Conservation (phyloP, 2,113 vertebrate genomes). For the Bos indicus region DNA sequence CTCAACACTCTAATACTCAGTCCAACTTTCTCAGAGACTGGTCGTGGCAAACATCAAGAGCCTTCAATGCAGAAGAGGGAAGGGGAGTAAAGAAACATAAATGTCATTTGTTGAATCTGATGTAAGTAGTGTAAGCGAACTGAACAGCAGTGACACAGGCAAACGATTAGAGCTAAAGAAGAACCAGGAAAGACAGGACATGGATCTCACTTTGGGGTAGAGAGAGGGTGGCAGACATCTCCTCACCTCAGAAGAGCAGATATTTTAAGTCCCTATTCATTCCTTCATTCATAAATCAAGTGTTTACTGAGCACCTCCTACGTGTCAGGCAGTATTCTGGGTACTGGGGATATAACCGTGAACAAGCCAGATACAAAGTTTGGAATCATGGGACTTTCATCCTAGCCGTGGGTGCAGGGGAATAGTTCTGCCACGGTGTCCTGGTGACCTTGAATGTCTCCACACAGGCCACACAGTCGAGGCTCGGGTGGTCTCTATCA, state of each 20-base stretch:
- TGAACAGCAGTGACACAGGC: not conserved
- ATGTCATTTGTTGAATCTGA: not conserved
- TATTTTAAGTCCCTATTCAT: not conserved
- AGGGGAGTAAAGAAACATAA: not conserved
- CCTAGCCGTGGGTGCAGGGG: not conserved
- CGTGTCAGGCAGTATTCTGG: not conserved
- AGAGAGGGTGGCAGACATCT: not conserved
- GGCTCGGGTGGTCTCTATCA: not conserved
- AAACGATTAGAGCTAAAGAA: not conserved
- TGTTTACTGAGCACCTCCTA: not conserved
- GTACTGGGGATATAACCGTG: not conserved
- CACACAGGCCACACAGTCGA: not conserved
- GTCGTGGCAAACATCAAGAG: not conserved
- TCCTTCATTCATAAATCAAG: not conserved
- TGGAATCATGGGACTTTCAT: not conserved
- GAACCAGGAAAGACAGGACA: not conserved
- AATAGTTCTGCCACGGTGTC: not conserved
- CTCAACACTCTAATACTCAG: not conserved
- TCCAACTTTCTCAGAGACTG: slow-evolving; percentile 2
- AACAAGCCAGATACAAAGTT: not conserved
- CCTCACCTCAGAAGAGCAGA: not conserved
- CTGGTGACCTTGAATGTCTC: not conserved
- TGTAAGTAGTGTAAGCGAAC: not conserved
- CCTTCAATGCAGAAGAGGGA: not conserved
- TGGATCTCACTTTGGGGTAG: not conserved